Evolutionary conservation across 2,888 invertebrate species (phyloP), one percentile per base, ranked within the genome.

Genomic region (Mythimna pallens): DNA sequence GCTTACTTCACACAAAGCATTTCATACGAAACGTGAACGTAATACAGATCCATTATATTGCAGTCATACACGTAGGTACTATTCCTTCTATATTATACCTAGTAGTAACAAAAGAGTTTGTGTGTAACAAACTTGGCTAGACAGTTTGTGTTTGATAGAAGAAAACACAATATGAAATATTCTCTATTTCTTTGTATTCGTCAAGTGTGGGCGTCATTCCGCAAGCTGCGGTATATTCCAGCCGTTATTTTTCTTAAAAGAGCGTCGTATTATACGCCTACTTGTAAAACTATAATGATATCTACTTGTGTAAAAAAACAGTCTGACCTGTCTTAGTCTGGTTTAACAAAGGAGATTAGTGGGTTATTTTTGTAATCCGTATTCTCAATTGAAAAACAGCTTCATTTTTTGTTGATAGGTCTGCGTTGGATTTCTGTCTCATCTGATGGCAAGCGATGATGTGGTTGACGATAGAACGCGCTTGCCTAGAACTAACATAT

Each of bases 111-210:
- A 47, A 30, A 30, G 30, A 47, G 47, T 47, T 47, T 47, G 20
- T 5, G n/a, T 3, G 34, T 43, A 43, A 55, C 30, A 59, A 20
- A 43, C 22, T 6, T 25, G 59, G 58, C 63, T 63, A 83, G 57
- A 80, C 69, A 55, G 63, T 55, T 55, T 22, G 52, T 43, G 55
- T 65, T 71, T 36, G 67, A 73, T 83, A 65, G 70, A 40, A 61
- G 70, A 73, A 82, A 62, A 47, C 17, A 47, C 47, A 47, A 20
- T 63, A 73, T 77, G 59, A 80, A 74, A 54, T 76, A 65, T 73
- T 66, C 22, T 34, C 50, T 52, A 3, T 52, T 25, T 71, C 78
- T 78, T 82, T 82, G 85, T 82, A 65, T 70, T 68, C 70, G 69
- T 65, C 55, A 65, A 61, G 36, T 62, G 79, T 84, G 65, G 76